A percentile compares a stretch with the other conserved stretches of the same genome.
phyloP scores from a whole-genome alignment of 1,140 invertebrate species.

The Cydia strobilella region DNA sequence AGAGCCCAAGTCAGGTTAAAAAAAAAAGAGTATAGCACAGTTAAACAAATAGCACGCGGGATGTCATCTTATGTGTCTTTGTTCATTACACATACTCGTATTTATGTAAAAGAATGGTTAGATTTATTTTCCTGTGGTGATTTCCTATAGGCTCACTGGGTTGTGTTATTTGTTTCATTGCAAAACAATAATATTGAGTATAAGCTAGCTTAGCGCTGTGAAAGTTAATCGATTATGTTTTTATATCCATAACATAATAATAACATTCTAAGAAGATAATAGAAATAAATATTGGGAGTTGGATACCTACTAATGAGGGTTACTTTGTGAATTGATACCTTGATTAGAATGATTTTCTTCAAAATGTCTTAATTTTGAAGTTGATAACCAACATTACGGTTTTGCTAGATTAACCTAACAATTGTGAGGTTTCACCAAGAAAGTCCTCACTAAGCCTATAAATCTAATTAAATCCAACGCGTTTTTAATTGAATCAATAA shows the following conservation, averaged over 20 bases:
- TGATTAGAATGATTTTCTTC: too few species aligned
- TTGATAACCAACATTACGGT: too few species aligned
- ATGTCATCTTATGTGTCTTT: background rate
- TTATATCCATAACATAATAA: background rate
- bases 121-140: background rate
- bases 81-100: background rate
- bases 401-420: background rate
- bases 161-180: background rate
- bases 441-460: background rate
- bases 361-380: too few species aligned
- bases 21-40: too few species aligned
- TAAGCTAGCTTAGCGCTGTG: background rate
- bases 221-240: background rate
- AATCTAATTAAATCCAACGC: background rate
- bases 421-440: background rate
- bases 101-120: background rate
- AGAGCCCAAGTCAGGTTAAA: too few species aligned
- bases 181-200: background rate
- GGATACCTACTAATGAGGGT: background rate
- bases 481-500: background rate
- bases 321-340: background rate
- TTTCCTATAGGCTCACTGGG: conserved; percentile 2
- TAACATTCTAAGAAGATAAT: background rate
- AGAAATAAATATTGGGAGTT: background rate
- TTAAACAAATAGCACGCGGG: background rate